A percentile compares a stretch with the other conserved stretches of the same genome.
These are phyloP conservation scores for Gnathonemus longibarbis DNA, from an alignment of 2,113 vertebrate species.

Conservation along the genomic window DNA sequence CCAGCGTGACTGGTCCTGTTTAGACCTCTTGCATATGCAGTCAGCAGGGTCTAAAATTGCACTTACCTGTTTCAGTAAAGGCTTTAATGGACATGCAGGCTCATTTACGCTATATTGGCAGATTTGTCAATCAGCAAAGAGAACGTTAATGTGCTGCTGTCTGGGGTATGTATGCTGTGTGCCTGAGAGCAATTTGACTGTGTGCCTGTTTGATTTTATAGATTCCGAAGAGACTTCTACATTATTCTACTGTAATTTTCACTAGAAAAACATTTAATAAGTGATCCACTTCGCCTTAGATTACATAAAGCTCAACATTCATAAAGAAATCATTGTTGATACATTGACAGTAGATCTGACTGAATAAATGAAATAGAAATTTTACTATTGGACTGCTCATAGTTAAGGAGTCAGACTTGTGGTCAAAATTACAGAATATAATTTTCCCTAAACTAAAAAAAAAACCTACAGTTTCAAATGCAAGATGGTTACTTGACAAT, in stretches of 20 bases:
- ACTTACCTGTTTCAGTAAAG: background rate
- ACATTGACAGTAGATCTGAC: background rate
- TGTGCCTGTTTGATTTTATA: background rate
- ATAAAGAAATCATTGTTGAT: background rate
- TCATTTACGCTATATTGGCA: background rate
- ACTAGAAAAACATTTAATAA: background rate
- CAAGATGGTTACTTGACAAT: background rate
- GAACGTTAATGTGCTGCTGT: background rate
- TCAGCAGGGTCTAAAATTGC: background rate
- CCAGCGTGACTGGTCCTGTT: background rate
- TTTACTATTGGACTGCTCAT: background rate
- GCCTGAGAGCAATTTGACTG: background rate
- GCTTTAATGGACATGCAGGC: background rate
- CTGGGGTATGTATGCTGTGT: background rate
- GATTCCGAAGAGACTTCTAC: background rate
- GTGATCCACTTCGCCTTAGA: background rate
- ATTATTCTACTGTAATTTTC: background rate
- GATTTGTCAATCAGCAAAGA: background rate
- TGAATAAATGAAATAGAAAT: background rate
- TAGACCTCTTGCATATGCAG: background rate
- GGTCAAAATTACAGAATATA: background rate
- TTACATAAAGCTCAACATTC: background rate
- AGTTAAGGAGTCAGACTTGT: background rate
- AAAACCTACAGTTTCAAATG: background rate
- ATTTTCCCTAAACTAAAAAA: background rate